phyloP scores from a whole-genome alignment of 2,888 invertebrate species.

The Aphidius colemani region DNA sequence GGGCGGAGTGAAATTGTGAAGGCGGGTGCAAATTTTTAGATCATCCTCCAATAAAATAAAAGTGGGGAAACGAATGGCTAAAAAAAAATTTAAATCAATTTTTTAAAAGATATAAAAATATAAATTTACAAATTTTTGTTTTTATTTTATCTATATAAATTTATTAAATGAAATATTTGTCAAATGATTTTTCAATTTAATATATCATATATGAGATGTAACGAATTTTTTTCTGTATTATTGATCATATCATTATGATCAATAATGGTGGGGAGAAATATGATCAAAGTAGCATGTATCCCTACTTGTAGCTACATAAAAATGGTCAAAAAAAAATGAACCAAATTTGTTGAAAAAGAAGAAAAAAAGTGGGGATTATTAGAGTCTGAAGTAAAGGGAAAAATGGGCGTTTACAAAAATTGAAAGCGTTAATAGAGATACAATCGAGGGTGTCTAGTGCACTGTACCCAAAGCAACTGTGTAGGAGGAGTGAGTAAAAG shows the following conservation, averaged over 20 bases:
- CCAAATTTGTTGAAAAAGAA: background rate
- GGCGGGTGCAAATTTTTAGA: slow-evolving; percentile 1
- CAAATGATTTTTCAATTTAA: background rate
- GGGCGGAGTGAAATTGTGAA: slow-evolving; percentile 22
- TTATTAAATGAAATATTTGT: background rate
- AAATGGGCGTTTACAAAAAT: slow-evolving; percentile 49
- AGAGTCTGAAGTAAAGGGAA: slow-evolving; percentile 26
- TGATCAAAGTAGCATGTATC: background rate
- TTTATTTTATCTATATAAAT: background rate
- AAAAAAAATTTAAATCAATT: background rate
- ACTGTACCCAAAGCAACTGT: slow-evolving; percentile 45
- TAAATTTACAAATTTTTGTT: no score
- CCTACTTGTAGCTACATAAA: background rate
- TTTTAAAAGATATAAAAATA: no score
- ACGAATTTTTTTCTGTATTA: no score
- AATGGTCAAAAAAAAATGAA: background rate
- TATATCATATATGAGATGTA: no score
- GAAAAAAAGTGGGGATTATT: background rate
- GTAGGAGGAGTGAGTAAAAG: slow-evolving; percentile 52
- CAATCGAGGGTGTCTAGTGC: slow-evolving; percentile 60
- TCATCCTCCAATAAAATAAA: background rate
- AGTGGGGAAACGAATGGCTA: background rate
- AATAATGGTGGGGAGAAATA: no score
- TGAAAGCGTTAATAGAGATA: slow-evolving; percentile 59
- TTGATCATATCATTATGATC: no score